phyloP scores from a whole-genome alignment of 2,888 invertebrate genomes.

The Drosophila cyrtoloma region DNA sequence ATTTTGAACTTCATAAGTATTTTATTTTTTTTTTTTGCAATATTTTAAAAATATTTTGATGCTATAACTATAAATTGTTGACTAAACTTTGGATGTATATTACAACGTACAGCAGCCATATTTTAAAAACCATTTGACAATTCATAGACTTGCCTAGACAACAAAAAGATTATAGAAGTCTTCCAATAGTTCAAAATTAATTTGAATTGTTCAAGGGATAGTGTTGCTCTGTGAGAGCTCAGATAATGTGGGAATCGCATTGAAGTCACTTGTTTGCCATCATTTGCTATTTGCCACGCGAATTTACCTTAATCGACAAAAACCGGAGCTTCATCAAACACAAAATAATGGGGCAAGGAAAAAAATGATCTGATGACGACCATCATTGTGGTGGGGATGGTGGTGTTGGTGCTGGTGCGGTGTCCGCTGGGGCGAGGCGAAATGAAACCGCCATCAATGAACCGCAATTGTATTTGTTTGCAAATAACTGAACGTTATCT shows the following conservation, averaged over 20 bases:
- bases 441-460: slow-evolving; percentile 78
- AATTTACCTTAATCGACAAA: slow-evolving; percentile 13
- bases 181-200: background rate
- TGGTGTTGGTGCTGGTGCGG: slow-evolving; percentile 10
- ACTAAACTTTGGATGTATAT: background rate
- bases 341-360: slow-evolving; percentile 56
- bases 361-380: slow-evolving; percentile 6
- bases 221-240: background rate
- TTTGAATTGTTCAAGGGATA: slow-evolving; percentile 4
- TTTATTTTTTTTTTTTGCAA: background rate
- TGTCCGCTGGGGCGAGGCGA: slow-evolving; percentile 40
- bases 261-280: slow-evolving; percentile 6
- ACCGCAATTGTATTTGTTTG: slow-evolving; percentile 81
- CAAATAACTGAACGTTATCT: slow-evolving; percentile 80
- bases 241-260: slow-evolving; percentile 15
- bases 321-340: slow-evolving; percentile 41
- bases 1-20: background rate
- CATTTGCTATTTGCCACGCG: slow-evolving; percentile 22
- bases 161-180: background rate
- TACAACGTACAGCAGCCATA: background rate
- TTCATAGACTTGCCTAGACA: background rate
- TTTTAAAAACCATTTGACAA: background rate
- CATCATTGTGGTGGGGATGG: background rate
- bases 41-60: background rate
- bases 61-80: background rate